Evolutionary conservation across 2,797 vertebrate species (phyloP).

Genomic region (Perodicticus potto): DNA sequence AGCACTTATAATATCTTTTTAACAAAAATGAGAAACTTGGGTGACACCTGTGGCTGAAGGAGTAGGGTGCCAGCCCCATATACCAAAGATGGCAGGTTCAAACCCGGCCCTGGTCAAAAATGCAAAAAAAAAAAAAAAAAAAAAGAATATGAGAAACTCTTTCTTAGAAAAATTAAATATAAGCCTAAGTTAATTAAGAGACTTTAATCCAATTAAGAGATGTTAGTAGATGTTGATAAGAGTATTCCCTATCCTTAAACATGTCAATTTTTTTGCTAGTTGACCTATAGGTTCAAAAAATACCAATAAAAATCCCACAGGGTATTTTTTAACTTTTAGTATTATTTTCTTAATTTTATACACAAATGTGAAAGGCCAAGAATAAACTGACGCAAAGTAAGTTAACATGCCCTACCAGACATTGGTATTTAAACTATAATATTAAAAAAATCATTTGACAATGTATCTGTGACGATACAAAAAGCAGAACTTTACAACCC

Average conservation of each 20-base stretch:
- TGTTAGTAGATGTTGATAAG: background rate
- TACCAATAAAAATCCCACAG: background rate
- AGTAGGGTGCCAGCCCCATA: too few relatives aligned
- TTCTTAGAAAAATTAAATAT: constrained; percentile 28
- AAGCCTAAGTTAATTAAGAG: background rate
- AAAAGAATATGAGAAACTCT: background rate
- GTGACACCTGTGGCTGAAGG: too few relatives aligned
- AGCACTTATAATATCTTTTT: too few relatives aligned
- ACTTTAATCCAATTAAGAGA: background rate
- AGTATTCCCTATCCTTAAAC: background rate
- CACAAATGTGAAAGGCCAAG: background rate
- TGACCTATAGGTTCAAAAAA: background rate
- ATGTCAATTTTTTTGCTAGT: background rate
- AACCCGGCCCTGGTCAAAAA: too few relatives aligned
- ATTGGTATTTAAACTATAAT: background rate
- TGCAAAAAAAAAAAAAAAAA: background rate
- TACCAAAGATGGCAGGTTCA: too few relatives aligned
- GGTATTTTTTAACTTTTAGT: background rate
- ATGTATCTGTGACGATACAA: background rate
- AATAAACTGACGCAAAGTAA: background rate
- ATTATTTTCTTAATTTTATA: background rate
- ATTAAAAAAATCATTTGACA: background rate
- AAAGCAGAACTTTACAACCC: background rate
- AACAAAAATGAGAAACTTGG: too few relatives aligned
- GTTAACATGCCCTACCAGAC: background rate